Conservation (phyloP, 37 sponge, comb jelly and placozoan species). For the Dysidea cf. avara region DNA sequence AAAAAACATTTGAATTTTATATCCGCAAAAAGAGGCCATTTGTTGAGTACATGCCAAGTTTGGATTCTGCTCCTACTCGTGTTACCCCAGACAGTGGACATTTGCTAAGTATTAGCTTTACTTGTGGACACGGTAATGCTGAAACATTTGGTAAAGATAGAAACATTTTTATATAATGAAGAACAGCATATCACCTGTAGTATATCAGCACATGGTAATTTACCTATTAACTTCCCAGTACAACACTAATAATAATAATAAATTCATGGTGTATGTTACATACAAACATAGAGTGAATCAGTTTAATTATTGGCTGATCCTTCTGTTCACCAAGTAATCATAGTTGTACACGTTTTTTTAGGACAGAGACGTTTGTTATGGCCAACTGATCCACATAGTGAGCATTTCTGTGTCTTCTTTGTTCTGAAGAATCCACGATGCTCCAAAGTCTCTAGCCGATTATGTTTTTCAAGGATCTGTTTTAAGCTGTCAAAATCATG, state of each 20-base stretch:
- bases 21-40: not conserved
- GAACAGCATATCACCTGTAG: too few species aligned
- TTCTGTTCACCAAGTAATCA: not conserved
- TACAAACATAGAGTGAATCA: too few species aligned
- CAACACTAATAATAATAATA: too few species aligned
- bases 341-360: not conserved
- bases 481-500: not conserved
- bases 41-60: conserved; percentile 5
- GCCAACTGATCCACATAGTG: not conserved
- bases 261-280: too few species aligned
- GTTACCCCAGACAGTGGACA: not conserved
- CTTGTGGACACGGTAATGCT: conserved; percentile 5
- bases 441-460: conserved; percentile 6
- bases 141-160: not conserved
- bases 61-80: too few species aligned
- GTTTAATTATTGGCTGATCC: too few species aligned
- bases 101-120: not conserved
- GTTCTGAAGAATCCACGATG: not conserved
- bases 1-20: conserved; percentile 16
- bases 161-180: conserved; percentile 2
- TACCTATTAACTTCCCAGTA: too few species aligned
- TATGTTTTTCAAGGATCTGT: conserved; percentile 13
- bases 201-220: not conserved
- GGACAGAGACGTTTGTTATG: conserved; percentile 10
- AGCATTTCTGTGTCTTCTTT: not conserved